These are phyloP conservation scores for Mesocricetus auratus DNA, from an alignment of 2,113 vertebrate genomes.

Conservation along the genomic window DNA sequence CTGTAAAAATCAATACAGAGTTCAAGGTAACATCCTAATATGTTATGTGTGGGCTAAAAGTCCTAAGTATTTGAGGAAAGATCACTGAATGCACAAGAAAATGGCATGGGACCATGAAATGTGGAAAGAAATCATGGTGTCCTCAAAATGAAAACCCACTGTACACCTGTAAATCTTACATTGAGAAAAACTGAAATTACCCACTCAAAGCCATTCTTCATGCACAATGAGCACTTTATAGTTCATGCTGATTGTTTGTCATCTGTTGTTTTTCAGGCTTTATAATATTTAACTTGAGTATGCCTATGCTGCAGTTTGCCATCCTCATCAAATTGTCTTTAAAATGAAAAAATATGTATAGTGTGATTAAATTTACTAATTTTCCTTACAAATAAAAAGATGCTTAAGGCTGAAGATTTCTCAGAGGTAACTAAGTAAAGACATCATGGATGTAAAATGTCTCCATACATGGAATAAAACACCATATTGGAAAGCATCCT, in stretches of 20 bases:
- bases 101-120: background rate
- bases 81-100: background rate
- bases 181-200: background rate
- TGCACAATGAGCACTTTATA: too few relatives aligned
- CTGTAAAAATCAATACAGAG: background rate
- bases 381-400: background rate
- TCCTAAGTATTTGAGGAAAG: background rate
- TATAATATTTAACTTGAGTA: background rate
- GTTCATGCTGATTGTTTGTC: fast-evolving
- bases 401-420: background rate
- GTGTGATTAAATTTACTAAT: background rate
- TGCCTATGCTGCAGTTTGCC: background rate
- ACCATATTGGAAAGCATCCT: too few relatives aligned
- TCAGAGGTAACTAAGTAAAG: too few relatives aligned
- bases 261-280: background rate
- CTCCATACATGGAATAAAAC: too few relatives aligned
- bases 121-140: background rate
- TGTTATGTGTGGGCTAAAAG: background rate
- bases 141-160: background rate
- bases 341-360: background rate
- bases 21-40: background rate
- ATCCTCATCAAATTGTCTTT: background rate
- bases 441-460: too few relatives aligned
- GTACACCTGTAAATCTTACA: background rate
- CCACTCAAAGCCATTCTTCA: too few relatives aligned